Evolutionary conservation across 64 coral and sea anemone species (phyloP), one percentile per base, ranked within the genome.

Genomic region (Actinia tenebrosa): DNA sequence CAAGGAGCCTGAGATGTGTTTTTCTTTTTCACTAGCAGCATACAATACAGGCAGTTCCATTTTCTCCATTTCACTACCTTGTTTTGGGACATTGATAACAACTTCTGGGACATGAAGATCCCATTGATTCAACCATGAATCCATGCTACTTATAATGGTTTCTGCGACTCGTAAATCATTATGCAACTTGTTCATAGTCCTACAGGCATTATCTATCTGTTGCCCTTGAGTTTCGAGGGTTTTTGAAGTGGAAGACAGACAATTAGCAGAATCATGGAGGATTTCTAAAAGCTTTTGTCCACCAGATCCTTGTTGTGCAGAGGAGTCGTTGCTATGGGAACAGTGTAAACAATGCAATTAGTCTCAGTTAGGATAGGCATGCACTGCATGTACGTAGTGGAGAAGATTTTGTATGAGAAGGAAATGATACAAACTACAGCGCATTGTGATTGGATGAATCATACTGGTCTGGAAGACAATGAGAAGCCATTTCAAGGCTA

Each of bases 121-220:
- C 97, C 97, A 99, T 60, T 93, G 91, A 80, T 83, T 89, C 10
- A 99, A 37, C 97, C 97, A 99, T n/a, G 93, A 64, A 63, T 91
- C 97, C 45, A 99, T 89, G 66, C 94, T 95, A n/a, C 92, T 77
- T 54, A 99, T 93, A n/a, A 99, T 26, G 20, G 81, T 99, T 83
- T 99, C 97, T 91, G 93, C 93, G 22, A 99, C 88, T 79, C 88
- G 78, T 53, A 99, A 88, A 82, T 99, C 91, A 82, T 87, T 95
- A 79, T 99, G 97, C 79, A 99, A 82, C 62, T 93, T 99, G 82
- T 99, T 99, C 89, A 95, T 99, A 80, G 91, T 95, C 56, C 58
- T 17, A 16, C 93, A 95, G 52, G 93, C 91, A 44, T 82, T 59
- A 68, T 95, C 97, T 47, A 99, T 90, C 64, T 99, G 97, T 64